Percentiles rank a stretch among this genome's conserved stretches.
Evolutionary conservation across 2,113 vertebrate genomes (phyloP).

Genomic region (Manacus vitellinus): DNA sequence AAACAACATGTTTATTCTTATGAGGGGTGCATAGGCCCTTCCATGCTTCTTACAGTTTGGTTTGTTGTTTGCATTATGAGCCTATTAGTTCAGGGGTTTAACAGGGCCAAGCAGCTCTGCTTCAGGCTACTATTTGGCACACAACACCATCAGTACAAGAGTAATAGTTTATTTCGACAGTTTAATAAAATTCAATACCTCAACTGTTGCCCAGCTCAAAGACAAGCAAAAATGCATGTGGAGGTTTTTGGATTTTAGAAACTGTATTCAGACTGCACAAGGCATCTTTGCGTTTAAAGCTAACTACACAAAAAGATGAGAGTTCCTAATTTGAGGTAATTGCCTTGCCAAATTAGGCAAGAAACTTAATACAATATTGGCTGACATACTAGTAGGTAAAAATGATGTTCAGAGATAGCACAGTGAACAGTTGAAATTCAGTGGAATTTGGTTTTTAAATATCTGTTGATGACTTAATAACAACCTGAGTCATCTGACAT

Average conservation of each 20-base stretch:
- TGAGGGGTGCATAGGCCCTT: neutral
- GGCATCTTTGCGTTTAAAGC: neutral
- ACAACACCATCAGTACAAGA: neutral
- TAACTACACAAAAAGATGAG: neutral
- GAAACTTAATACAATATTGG: neutral
- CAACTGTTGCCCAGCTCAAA: neutral
- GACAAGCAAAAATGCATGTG: neutral
- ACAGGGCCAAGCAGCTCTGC: neutral
- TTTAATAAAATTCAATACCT: neutral
- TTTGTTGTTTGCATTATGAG: conserved; percentile 7
- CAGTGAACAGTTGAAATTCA: neutral
- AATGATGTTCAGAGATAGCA: neutral
- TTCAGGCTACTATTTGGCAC: neutral
- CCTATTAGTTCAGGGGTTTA: neutral
- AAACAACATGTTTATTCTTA: neutral
- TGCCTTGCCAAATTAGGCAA: neutral
- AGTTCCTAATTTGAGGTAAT: neutral
- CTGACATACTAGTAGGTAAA: neutral
- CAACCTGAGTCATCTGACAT: neutral
- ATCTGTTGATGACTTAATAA: neutral
- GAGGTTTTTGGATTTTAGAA: neutral
- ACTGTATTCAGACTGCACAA: neutral
- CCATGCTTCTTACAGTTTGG: neutral
- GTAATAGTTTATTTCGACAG: neutral
- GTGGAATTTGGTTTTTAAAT: neutral